phyloP scores from a whole-genome alignment of 35 echinoderm and acorn worm genomes.

The Diadema setosum region DNA sequence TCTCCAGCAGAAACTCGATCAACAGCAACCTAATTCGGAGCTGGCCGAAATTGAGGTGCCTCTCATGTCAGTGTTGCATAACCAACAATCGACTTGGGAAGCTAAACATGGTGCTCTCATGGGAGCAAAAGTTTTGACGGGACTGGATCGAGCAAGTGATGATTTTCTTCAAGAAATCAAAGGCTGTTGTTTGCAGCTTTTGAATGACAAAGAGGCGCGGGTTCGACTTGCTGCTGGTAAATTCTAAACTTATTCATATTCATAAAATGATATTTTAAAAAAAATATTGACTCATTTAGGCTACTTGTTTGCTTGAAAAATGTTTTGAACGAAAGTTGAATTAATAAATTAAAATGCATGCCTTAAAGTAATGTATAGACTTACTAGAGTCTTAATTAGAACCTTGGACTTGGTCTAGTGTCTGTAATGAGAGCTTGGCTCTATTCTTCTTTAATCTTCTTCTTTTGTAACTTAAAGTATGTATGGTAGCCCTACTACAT shows the following conservation, averaged over 20 bases:
- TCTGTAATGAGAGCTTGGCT: not conserved
- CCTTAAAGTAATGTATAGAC: not conserved
- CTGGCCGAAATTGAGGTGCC: conserved; percentile 28
- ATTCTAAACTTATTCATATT: not conserved
- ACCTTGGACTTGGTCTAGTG: not conserved
- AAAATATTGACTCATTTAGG: not conserved
- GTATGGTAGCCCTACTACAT: too few species aligned
- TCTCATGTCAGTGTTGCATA: conserved; percentile 29
- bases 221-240: conserved; percentile 90
- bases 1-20: conserved; percentile 44
- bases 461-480: too few species aligned
- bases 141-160: not conserved
- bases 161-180: conserved; percentile 26
- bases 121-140: conserved; percentile 56
- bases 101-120: conserved; percentile 76
- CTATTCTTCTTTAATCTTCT: too few species aligned
- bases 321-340: not conserved
- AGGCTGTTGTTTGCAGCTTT: conserved; percentile 34
- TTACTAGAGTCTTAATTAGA: not conserved
- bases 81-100: conserved; percentile 64
- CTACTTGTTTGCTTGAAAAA: not conserved
- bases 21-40: not conserved
- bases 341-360: not conserved
- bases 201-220: conserved; percentile 69
- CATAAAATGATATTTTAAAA: not conserved